phyloP scores from a whole-genome alignment of 2,113 vertebrate species.

The Polyodon spathula region DNA sequence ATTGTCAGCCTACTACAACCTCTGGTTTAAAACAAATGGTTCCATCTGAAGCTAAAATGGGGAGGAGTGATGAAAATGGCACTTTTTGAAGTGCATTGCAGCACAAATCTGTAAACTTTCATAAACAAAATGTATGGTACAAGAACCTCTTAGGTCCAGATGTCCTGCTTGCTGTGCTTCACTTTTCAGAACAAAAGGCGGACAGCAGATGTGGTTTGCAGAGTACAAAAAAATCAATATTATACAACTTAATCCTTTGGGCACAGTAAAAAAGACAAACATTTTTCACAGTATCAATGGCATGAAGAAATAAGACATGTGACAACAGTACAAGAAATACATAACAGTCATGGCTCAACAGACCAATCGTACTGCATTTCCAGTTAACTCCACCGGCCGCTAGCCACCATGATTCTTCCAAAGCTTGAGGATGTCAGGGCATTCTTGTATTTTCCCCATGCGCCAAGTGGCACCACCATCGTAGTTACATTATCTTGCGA shows the following conservation, averaged over 20 bases:
- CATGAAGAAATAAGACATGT: no score
- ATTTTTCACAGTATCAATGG: background rate
- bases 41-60: no score
- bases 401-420: constrained; percentile 19
- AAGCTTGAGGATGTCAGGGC: constrained; percentile 5
- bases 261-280: background rate
- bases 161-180: background rate
- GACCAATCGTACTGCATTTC: background rate
- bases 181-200: background rate
- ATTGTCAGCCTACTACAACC: no score
- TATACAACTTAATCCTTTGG: no score
- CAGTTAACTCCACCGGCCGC: constrained; percentile 16
- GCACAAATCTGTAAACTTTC: constrained; percentile 6
- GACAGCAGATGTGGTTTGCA: background rate
- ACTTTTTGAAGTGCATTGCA: background rate
- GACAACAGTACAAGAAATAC: no score
- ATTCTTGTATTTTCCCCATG: constrained; percentile 22
- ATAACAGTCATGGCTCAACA: no score
- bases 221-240: no score
- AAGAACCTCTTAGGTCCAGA: constrained; percentile 5
- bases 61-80: no score
- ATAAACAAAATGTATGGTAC: constrained; percentile 5
- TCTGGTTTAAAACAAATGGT: no score
- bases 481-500: constrained; percentile 21
- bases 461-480: constrained; percentile 20